Evolutionary conservation across 92 coral and sea anemone species (phyloP), one percentile per base, ranked within the genome.

Genomic region (Umimayanthus kanabou): DNA sequence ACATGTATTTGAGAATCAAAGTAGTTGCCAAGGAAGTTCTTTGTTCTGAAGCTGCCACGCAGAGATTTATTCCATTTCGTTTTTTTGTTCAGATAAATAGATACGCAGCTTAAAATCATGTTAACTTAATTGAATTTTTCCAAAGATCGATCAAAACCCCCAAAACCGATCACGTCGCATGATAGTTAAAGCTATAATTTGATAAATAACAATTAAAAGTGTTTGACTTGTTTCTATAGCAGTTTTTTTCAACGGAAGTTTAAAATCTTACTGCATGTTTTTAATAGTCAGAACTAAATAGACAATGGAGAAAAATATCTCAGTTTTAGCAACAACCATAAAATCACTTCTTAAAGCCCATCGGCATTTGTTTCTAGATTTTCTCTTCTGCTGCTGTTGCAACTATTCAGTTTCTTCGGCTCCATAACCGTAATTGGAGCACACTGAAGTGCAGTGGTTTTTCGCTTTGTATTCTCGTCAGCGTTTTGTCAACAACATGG

Each of bases 391-490:
- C 9, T 66, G 64, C 23, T 26, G n/a, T 49, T n/a, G 22, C 58
- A 49, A 78, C 4, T 15, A 78, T 78, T 78, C 20, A 53, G 37
- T 49, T 49, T 78, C 18, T 45, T 26, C 9, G 82, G 20, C 65
- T 49, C 49, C 37, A 28, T 53, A 43, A 78, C 82, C 61, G 33
- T 26, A 43, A 78, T 78, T 78, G 82, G 39, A 49, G 26, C 82
- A 18, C 22, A 25, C 5, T 45, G 64, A 49, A 78, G 30, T 26
- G 82, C 42, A 76, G 43, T 40, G 77, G 77, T 22, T 76, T 77
- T 28, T 42, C 4, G 80, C 80, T 33, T 43, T 78, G 81, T 78
- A 40, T 26, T 78, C 64, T 15, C 9, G 81, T 16, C 55, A 78
- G 30, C 81, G 18, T 47, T 76, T 47, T 78, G 61, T 47, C 2